Conservation (phyloP, 1,140 invertebrate genomes). For the Drosophila sucinea region DNA sequence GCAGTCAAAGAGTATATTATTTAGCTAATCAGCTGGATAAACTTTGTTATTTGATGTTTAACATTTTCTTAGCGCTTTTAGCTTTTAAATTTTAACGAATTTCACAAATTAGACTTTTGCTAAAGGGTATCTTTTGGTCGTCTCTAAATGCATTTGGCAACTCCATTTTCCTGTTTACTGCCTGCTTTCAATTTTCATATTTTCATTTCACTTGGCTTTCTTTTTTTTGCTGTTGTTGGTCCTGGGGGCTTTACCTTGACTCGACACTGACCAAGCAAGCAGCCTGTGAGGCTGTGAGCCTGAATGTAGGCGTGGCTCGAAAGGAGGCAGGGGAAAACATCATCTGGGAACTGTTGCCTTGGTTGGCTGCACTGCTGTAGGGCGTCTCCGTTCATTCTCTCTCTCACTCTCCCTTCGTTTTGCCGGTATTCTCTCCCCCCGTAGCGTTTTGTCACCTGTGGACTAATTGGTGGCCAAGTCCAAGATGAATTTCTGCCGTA, state of each 20-base stretch:
- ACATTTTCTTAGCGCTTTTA: not conserved
- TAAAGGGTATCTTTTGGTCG: not conserved
- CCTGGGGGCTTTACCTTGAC: not conserved
- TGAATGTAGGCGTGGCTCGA: not conserved
- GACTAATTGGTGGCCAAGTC: constrained; percentile 55
- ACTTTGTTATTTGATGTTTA: too few species aligned
- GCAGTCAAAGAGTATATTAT: too few species aligned
- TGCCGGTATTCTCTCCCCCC: constrained; percentile 1
- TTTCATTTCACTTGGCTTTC: not conserved
- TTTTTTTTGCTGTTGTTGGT: constrained; percentile 21
- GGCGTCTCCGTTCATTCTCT: not conserved
- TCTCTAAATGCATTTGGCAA: not conserved
- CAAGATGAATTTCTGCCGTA: constrained; percentile 18
- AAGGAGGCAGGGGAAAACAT: not conserved
- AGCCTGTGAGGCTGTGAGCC: not conserved
- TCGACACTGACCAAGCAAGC: constrained; percentile 3
- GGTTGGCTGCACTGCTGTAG: constrained; percentile 8
- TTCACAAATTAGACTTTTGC: not conserved
- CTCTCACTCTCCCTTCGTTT: not conserved
- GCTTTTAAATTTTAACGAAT: not conserved
- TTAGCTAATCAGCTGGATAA: too few species aligned
- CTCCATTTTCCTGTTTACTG: constrained; percentile 11
- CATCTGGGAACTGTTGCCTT: constrained; percentile 5
- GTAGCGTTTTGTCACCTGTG: constrained; percentile 53
- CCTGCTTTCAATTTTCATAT: constrained; percentile 41